phyloP scores from a whole-genome alignment of 2,888 invertebrate genomes.

The Leptothorax acervorum region DNA sequence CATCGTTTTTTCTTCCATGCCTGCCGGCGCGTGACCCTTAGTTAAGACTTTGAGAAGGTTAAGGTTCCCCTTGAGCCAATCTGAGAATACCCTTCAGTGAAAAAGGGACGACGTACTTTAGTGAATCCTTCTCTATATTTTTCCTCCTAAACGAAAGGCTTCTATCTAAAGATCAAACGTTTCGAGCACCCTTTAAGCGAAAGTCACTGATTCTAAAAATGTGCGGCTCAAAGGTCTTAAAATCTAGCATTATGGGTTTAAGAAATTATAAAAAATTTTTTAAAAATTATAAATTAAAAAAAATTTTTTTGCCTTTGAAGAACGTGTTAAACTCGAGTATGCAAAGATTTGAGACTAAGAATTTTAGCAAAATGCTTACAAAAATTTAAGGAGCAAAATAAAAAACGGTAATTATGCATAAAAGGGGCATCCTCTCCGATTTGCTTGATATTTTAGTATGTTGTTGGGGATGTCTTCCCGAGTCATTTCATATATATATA shows the following conservation, averaged over 20 bases:
- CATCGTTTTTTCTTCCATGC: constrained; percentile 49
- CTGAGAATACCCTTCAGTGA: constrained; percentile 30
- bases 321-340: not conserved
- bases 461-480: too few species aligned
- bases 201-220: constrained; percentile 3
- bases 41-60: constrained; percentile 66
- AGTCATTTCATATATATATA: too few species aligned
- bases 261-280: not conserved
- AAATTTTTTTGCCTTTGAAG: not conserved
- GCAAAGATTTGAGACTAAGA: not conserved
- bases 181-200: not conserved
- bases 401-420: too few species aligned
- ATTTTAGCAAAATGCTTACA: not conserved
- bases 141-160: not conserved
- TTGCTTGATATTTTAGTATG: too few species aligned
- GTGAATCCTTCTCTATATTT: constrained; percentile 20
- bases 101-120: constrained; percentile 28
- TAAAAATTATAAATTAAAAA: not conserved
- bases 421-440: too few species aligned
- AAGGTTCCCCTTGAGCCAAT: constrained; percentile 61
- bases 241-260: not conserved
- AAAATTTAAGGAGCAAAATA: not conserved
- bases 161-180: constrained; percentile 26
- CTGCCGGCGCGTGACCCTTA: constrained; percentile 61
- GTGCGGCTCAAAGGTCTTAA: not conserved